Percentiles rank a stretch among this genome's conserved stretches.
phyloP scores from a whole-genome alignment of 2,888 invertebrate species.

The Anoplius nigerrimus region DNA sequence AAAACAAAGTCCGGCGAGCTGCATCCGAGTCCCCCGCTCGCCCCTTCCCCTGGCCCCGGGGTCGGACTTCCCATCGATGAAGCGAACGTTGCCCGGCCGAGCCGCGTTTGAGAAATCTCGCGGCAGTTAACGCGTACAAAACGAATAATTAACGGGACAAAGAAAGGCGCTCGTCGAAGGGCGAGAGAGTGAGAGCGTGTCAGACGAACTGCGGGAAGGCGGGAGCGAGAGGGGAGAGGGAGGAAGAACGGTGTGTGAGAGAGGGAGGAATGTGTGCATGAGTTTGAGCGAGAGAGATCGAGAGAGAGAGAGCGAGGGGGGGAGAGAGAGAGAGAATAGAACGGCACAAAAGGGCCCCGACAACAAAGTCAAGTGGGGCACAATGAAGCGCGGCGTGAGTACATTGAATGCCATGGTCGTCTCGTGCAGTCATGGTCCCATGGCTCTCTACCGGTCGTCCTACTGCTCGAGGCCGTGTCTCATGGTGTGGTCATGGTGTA shows the following conservation, averaged over 20 bases:
- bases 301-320: constrained; percentile 52
- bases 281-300: constrained; percentile 31
- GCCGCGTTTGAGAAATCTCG: constrained; percentile 64
- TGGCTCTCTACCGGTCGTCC: constrained; percentile 49
- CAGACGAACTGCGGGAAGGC: constrained; percentile 16
- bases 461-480: constrained; percentile 46
- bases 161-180: constrained; percentile 46
- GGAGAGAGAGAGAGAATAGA: constrained; percentile 42
- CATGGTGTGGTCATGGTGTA: constrained; percentile 52
- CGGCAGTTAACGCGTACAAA: constrained; percentile 65
- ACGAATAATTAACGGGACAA: constrained; percentile 73
- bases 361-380: constrained; percentile 74
- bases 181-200: constrained; percentile 35
- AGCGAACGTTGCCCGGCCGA: constrained; percentile 21
- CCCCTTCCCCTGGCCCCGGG: constrained; percentile 2
- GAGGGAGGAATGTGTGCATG: constrained; percentile 25
- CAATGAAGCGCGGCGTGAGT: constrained; percentile 71
- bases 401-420: constrained; percentile 66
- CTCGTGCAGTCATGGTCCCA: constrained; percentile 59
- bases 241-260: constrained; percentile 26
- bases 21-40: not conserved
- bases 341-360: constrained; percentile 61
- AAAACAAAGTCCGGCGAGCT: constrained; percentile 49
- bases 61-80: not conserved
- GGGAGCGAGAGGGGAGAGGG: constrained; percentile 24